These are phyloP conservation scores for Ceyx margarethae DNA, from an alignment of 2,113 vertebrate species.

Conservation along the genomic window DNA sequence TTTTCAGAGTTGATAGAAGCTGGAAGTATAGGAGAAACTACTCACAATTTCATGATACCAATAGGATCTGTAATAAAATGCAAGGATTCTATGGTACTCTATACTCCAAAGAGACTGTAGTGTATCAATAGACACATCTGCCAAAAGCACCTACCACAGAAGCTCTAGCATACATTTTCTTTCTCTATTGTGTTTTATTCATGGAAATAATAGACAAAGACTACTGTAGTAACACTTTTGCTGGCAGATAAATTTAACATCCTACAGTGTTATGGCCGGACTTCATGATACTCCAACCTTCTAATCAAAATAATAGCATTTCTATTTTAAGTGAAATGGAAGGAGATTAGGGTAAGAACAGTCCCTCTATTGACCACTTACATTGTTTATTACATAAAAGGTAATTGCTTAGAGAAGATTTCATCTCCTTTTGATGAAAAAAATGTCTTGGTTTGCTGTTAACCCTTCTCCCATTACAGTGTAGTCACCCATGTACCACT, in stretches of 20 bases:
- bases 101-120: background rate
- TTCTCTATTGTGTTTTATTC: background rate
- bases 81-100: background rate
- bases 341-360: slow-evolving; percentile 11
- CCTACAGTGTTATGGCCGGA: background rate
- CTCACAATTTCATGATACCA: background rate
- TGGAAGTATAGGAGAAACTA: background rate
- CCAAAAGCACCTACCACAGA: background rate
- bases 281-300: background rate
- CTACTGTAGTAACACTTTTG: background rate
- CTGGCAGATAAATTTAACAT: background rate
- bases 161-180: background rate
- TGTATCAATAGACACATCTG: background rate
- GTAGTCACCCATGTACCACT: background rate
- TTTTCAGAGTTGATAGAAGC: background rate
- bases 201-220: background rate
- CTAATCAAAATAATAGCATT: background rate
- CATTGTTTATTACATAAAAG: slow-evolving; percentile 57
- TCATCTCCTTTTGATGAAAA: background rate
- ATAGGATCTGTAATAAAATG: background rate
- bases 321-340: slow-evolving; percentile 25
- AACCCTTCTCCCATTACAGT: slow-evolving; percentile 26
- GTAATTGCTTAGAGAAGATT: slow-evolving; percentile 28
- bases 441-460: slow-evolving; percentile 36
- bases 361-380: background rate